Conservation (phyloP, 23 tunicate species). For the Styela clava region DNA sequence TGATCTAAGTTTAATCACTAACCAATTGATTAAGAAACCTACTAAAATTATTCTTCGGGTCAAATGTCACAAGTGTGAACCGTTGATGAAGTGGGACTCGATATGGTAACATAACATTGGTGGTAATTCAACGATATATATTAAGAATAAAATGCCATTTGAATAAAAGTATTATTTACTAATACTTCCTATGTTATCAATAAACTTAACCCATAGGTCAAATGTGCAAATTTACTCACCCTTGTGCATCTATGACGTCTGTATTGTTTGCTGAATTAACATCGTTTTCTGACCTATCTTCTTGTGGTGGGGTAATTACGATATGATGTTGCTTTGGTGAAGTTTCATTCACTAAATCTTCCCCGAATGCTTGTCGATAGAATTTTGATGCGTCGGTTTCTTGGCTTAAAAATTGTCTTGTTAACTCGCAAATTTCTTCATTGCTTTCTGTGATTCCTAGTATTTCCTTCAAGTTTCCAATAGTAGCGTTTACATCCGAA, state of each 20-base stretch:
- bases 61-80: too few relatives aligned
- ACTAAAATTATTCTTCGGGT: too few relatives aligned
- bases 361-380: neutral
- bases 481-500: neutral
- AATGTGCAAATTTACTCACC: too few relatives aligned
- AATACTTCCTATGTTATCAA: too few relatives aligned
- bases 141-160: too few relatives aligned
- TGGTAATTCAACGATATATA: too few relatives aligned
- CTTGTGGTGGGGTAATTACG: neutral
- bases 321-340: neutral
- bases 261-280: neutral
- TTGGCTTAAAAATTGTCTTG: neutral
- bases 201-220: too few relatives aligned
- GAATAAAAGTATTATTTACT: too few relatives aligned
- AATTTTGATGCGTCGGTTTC: neutral
- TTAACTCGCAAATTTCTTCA: neutral
- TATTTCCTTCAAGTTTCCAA: conserved; percentile 4
- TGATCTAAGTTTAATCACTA: too few relatives aligned
- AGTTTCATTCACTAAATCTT: neutral
- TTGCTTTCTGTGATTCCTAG: neutral
- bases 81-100: too few relatives aligned
- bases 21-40: too few relatives aligned
- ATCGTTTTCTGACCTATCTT: neutral
- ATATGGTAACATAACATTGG: too few relatives aligned
- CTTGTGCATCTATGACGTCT: neutral